Base-by-base conservation (phyloP, 1,140 invertebrate species). In the Aphidius ervi region DNA sequence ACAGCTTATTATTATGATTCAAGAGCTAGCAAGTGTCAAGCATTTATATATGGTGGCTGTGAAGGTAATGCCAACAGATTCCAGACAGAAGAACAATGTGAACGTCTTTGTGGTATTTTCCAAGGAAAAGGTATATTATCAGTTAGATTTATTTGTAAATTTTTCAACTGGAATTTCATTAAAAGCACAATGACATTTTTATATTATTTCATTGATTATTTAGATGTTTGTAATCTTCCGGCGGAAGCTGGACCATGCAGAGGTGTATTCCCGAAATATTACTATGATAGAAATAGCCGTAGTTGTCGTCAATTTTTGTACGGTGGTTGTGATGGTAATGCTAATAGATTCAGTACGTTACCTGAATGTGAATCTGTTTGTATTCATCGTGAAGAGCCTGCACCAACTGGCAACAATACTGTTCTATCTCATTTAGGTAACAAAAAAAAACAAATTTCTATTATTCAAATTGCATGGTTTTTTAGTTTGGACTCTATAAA, bases 1-100 rank as follows among this genome's bases (percentile, higher is more conserved):
- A 82, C 82, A 0, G 81, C 84, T 23, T 95, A 87, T 83, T 94
- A 89, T 80, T 97, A 88, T 74, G 87, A 95, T 71, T 67, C 74
- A 0, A 71, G 75, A 1, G 75, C 73, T 2, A 77, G 81, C 46
- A 74, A 69, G 7, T 94, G 92, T 70, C 80, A 84, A 41, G 82
- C 85, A 20, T 94, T 95, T 73, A 78, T 84, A 5, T 95, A 92
- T 70, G 86, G 87, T 7, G 92, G 92, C 7, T 95, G 93, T 72
- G 86, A 85, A 52, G 92, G 92, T 49, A 95, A 93, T 70, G 86
- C 85, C 16, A 95, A 95, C 71, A 83, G 89, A 70, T 95, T 91
- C 78, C 72, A 86, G 39, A 81, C 86, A 1, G 85, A 88, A 69
- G 92, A 95, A 72, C 87, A 91, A 57, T 95, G 93, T 71, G 85